Evolutionary conservation across 2,113 vertebrate species (phyloP).

Genomic region (Hypomesus transpacificus): DNA sequence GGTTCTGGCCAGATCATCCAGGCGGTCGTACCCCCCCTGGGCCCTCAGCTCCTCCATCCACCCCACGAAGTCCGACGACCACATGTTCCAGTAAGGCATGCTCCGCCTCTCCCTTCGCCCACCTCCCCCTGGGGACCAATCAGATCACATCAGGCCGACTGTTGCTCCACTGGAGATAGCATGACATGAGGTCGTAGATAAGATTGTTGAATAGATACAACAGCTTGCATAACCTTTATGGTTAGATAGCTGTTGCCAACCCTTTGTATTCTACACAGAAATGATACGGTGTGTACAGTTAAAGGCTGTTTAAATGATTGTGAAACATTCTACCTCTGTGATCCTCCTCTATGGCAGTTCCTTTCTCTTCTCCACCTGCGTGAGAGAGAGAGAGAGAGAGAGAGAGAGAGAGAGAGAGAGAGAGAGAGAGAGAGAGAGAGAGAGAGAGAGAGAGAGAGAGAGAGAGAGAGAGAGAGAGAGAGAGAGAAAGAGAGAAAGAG

Average conservation of each 20-base stretch:
- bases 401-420: not conserved
- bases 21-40: slow-evolving; percentile 44
- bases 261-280: too few relatives aligned
- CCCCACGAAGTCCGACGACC: slow-evolving; percentile 64
- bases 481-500: not conserved
- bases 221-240: too few relatives aligned
- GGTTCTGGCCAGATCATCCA: slow-evolving; percentile 60
- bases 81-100: slow-evolving; percentile 65
- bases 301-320: too few relatives aligned
- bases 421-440: not conserved
- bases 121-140: not conserved
- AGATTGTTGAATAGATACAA: too few relatives aligned
- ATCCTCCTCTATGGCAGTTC: slow-evolving; percentile 4
- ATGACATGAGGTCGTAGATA: too few relatives aligned
- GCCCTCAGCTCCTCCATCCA: slow-evolving; percentile 65
- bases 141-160: not conserved
- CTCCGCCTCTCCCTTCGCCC: slow-evolving; percentile 40
- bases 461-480: not conserved
- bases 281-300: too few relatives aligned
- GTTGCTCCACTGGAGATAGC: not conserved
- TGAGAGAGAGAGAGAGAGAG: slow-evolving; percentile 1
- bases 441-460: not conserved
- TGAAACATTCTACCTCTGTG: not conserved
- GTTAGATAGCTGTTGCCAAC: too few relatives aligned
- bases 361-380: slow-evolving; percentile 28